A percentile compares a stretch with the other conserved stretches of the same genome.
Conservation (phyloP, 2,797 vertebrate species). For the Crocodylus rhombifer region DNA sequence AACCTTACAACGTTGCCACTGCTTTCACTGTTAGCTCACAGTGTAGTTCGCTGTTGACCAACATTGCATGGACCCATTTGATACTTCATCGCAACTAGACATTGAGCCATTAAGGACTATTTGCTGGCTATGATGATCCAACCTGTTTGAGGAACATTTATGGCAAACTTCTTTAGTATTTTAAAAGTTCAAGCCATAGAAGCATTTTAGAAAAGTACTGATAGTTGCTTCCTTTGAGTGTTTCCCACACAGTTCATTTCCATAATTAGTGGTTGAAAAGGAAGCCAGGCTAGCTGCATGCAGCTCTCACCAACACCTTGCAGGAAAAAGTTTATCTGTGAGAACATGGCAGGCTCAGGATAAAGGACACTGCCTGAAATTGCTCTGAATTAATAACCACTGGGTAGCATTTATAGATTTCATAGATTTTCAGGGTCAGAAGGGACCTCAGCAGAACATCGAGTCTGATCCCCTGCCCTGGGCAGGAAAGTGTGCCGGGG, state of each 20-base stretch:
- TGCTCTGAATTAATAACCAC: not conserved
- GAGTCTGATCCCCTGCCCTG: too few relatives aligned
- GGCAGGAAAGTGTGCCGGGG: too few relatives aligned
- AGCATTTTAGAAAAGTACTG: not conserved
- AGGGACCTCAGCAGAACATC: too few relatives aligned
- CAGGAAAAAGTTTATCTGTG: not conserved
- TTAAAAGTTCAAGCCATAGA: not conserved
- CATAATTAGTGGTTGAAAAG: not conserved
- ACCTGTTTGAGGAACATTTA: not conserved
- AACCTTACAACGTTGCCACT: not conserved
- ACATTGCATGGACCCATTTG: not conserved
- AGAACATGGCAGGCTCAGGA: not conserved
- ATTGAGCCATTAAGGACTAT: not conserved
- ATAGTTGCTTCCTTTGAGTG: not conserved
- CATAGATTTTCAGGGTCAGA: too few relatives aligned
- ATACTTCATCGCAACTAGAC: not conserved
- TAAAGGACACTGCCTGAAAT: not conserved
- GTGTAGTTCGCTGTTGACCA: not conserved
- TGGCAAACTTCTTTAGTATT: not conserved
- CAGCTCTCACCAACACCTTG: constrained; percentile 7
- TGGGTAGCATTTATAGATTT: not conserved
- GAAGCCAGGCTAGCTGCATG: not conserved
- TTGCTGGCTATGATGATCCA: too few relatives aligned
- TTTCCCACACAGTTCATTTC: not conserved
- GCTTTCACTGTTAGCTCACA: not conserved